These are phyloP conservation scores for Prunella strophiata DNA, from an alignment of 2,797 vertebrate genomes.

Conservation along the genomic window DNA sequence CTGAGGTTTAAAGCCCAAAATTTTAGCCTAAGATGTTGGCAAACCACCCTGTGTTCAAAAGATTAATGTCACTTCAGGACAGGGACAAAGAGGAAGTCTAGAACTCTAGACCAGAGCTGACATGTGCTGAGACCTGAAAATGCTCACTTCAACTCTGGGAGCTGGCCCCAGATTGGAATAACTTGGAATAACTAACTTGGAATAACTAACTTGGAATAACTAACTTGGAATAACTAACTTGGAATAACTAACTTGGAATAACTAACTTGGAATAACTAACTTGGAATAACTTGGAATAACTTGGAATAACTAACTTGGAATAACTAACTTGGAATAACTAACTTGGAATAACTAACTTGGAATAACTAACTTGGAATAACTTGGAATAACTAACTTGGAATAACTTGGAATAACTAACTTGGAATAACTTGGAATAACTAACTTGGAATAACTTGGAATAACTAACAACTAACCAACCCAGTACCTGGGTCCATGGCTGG, in stretches of 20 bases:
- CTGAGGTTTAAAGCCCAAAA: slow-evolving; percentile 16
- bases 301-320: background rate
- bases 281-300: background rate
- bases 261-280: background rate
- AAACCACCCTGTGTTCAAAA: slow-evolving; percentile 12
- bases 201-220: no score
- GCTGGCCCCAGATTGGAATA: background rate
- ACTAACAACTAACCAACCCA: background rate
- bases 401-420: background rate
- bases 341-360: no score
- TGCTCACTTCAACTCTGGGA: background rate
- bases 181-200: background rate
- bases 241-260: background rate
- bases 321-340: background rate
- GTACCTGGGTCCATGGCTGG: background rate
- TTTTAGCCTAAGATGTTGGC: slow-evolving; percentile 10
- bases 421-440: background rate
- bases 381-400: background rate
- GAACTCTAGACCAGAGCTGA: background rate
- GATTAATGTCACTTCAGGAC: slow-evolving; percentile 40
- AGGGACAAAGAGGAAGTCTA: background rate
- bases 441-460: background rate
- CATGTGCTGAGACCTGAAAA: background rate
- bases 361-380: background rate
- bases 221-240: background rate